Evolutionary conservation across 2,113 vertebrate genomes (phyloP).

Genomic region (Fulica atra): DNA sequence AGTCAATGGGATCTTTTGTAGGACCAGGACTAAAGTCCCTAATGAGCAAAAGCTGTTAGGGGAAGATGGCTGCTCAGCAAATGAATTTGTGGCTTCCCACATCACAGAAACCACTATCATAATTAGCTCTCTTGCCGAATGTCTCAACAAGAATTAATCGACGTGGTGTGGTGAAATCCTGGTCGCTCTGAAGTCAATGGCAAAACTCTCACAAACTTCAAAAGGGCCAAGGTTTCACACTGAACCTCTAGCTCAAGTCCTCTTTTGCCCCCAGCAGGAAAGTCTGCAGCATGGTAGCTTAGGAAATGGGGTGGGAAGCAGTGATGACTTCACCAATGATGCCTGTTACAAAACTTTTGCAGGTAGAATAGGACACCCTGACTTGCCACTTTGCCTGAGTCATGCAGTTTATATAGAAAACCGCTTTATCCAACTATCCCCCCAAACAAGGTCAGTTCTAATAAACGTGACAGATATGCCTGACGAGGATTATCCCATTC

Average conservation of each 20-base stretch:
- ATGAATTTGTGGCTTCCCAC: constrained; percentile 38
- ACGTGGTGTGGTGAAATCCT: background rate
- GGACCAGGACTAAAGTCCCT: background rate
- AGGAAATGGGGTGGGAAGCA: background rate
- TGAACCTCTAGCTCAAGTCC: constrained; percentile 16
- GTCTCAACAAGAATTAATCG: constrained; percentile 22
- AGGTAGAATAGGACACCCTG: background rate
- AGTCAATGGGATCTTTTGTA: background rate
- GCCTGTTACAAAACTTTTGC: background rate
- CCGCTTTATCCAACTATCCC: background rate
- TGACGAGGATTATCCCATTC: background rate
- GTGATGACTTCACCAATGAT: background rate
- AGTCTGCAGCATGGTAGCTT: background rate
- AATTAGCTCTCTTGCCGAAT: background rate
- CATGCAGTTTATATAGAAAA: background rate
- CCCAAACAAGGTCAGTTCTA: background rate
- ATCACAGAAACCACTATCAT: constrained; percentile 40
- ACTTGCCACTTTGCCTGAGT: background rate
- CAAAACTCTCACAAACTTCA: constrained; percentile 26
- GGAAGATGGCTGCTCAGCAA: constrained; percentile 35
- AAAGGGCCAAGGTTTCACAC: background rate
- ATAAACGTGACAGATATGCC: background rate
- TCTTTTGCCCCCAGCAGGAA: background rate
- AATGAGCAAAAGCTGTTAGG: constrained; percentile 12
- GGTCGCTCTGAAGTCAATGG: background rate